Evolutionary conservation across 2,888 invertebrate genomes (phyloP), one percentile per base, ranked within the genome.

Genomic region (Crossocerus cetratus): DNA sequence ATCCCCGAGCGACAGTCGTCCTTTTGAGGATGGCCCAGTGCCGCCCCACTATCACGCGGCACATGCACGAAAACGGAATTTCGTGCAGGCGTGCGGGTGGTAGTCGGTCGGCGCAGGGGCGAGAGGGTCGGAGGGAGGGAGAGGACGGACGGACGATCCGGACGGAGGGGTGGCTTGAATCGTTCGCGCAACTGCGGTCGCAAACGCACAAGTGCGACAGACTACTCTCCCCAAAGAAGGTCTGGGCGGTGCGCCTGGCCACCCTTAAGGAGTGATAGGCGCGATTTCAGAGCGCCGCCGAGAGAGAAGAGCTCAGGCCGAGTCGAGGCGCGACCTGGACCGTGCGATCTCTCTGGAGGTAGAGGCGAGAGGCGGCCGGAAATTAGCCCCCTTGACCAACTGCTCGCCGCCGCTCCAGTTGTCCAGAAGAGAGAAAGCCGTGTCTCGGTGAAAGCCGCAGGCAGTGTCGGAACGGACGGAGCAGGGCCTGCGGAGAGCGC

Each of bases 181-280:
- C 72, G 69, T 80, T 91, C 91, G 91, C 91, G 91, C 91, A 90
- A 91, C 78, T 82, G 81, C 82, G 82, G 72, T 72, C 69, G 77
- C 77, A 72, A 32, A 32, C 32, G 32, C 73, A 72, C 72, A 72
- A 72, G 78, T 73, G 57, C 69, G 76, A 92, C 92, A 83, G 86
- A 85, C 75, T 90, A 76, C 76, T 67, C 61, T 74, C 73, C 66
- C 78, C 92, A 93, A 88, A 94, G 93, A 80, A 94, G 91, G 80
- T 72, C 77, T 74, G 72, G 66, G 74, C 74, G 77, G 76, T 71
- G 78, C 18, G 55, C 65, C 59, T 54, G 61, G 76, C 66, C 72
- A 65, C 72, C 74, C 78, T 65, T 75, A 75, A 64, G 69, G 90
- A 91, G 3, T 91, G 72, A 77, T 66, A 67, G 59, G 61, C 20